Evolutionary conservation across 1,140 invertebrate genomes (phyloP), one percentile per base, ranked within the genome.

Genomic region (Grapholita molesta): DNA sequence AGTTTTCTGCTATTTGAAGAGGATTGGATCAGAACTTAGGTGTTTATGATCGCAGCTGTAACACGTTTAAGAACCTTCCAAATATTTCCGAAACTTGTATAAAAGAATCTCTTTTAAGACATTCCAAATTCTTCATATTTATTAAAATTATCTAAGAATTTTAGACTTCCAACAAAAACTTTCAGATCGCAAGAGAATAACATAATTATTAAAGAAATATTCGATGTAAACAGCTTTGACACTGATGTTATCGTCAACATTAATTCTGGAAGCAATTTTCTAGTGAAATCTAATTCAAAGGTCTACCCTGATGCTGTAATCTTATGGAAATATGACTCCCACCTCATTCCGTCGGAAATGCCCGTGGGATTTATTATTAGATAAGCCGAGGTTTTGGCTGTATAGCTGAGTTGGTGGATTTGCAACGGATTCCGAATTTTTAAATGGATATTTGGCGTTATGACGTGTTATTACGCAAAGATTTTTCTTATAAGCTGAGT

Each of bases 291-390:
- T 61, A 61, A 61, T 61, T 32, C 55, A 28, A 61, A 61, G 25
- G 25, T 32, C 55, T 9, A 9, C 55, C 28, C 21, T 25, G 21
- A 61, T 61, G 30, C 24, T 30, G 24, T 61, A 28, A 61, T 61
- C 55, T 61, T 28, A 28, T 25, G 21, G 12, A 28, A 28, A 61
- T 61, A 61, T 28, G 55, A 61, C 24, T 61, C 28, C 24, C 55
- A 15, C 18, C 55, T 61, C 55, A 61, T 61, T 30, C 15, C 55
- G 25, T n/a, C 12, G 55, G 55, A 57, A 28, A 28, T 61, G 30
- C 55, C 42, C 6, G 25, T 30, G 55, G 55, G 55, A 30, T 61
- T 57, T 61, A 61, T 61, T 61, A 61, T 61, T 61, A 32, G 55
- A 61, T 61, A 32, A 61, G 15, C 55, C 28, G n/a, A n/a, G 53